Conservation (phyloP, 2,113 vertebrate species). For the Salvelinus alpinus region DNA sequence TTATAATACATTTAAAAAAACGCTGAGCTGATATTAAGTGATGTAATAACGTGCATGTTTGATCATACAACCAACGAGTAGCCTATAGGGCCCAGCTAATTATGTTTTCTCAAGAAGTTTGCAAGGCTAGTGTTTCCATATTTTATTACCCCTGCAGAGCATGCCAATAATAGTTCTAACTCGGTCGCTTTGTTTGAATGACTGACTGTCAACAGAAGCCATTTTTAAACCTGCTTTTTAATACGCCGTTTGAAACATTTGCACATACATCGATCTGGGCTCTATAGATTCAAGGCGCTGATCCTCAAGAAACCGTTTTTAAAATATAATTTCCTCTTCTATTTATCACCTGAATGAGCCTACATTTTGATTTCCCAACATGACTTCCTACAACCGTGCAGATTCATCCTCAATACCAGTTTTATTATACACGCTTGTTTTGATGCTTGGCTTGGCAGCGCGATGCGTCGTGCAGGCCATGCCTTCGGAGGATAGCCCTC, state of each 20-base stretch:
- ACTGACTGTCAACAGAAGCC: conserved; percentile 50
- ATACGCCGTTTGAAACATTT: neutral
- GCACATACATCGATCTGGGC: neutral
- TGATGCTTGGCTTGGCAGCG: conserved; percentile 40
- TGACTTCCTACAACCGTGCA: conserved; percentile 31
- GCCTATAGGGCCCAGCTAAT: neutral
- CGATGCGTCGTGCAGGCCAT: conserved; percentile 37
- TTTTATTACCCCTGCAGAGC: neutral
- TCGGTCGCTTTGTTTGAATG: neutral
- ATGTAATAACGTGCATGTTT: neutral
- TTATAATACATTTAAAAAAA: conserved; percentile 47
- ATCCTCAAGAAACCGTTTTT: neutral
- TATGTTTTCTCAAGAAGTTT: neutral
- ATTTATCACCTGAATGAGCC: neutral
- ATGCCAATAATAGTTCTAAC: too few species aligned
- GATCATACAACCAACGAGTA: neutral
- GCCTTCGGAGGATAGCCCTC: conserved; percentile 10
- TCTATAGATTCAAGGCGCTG: neutral
- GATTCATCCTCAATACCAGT: conserved; percentile 35
- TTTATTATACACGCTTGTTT: conserved; percentile 21
- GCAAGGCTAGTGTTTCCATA: neutral
- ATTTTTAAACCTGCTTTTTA: conserved; percentile 60
- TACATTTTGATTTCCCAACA: conserved; percentile 14
- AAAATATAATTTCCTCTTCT: neutral
- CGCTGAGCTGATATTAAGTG: conserved; percentile 7